phyloP scores from a whole-genome alignment of 2,888 invertebrate species.

The Hypselothyrea guttata region DNA sequence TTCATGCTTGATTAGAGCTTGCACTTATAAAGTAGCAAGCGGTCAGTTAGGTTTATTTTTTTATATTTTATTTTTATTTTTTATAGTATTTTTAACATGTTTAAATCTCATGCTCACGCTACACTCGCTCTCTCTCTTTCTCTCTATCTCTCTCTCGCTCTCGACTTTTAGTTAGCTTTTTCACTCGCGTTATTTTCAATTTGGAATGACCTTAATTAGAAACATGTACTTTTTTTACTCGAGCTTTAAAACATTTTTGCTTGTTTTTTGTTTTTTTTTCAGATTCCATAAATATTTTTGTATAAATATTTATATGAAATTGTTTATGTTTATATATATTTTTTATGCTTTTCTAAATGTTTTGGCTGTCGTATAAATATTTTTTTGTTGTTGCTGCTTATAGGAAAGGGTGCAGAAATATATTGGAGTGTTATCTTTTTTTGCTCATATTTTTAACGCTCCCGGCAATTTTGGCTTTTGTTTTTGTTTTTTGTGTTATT shows the following conservation, averaged over 20 bases:
- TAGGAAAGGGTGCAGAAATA: slow-evolving; percentile 71
- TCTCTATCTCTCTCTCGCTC: slow-evolving; percentile 9
- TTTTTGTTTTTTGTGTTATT: slow-evolving; percentile 20
- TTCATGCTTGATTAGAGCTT: slow-evolving; percentile 25
- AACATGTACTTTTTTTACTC: slow-evolving; percentile 71
- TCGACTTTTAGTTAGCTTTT: slow-evolving; percentile 61
- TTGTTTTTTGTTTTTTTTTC: not conserved
- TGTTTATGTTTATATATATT: slow-evolving; percentile 16
- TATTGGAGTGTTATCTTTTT: slow-evolving; percentile 49
- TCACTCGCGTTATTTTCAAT: slow-evolving; percentile 75
- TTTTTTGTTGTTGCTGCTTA: slow-evolving; percentile 47
- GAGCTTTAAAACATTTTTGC: slow-evolving; percentile 61
- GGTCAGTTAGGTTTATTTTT: slow-evolving; percentile 10
- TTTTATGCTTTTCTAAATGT: slow-evolving; percentile 51
- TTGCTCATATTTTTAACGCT: slow-evolving; percentile 53
- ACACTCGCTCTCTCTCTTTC: slow-evolving; percentile 26
- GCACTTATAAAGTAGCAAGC: slow-evolving; percentile 11
- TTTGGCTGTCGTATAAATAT: slow-evolving; percentile 35
- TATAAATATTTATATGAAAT: slow-evolving; percentile 4
- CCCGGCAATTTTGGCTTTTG: slow-evolving; percentile 72
- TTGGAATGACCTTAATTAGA: slow-evolving; percentile 77
- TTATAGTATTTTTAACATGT: slow-evolving; percentile 14
- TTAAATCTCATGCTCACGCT: slow-evolving; percentile 30
- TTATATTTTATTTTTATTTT: slow-evolving; percentile 5
- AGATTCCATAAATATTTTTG: no score